Evolutionary conservation across 2,888 invertebrate species (phyloP), one percentile per base, ranked within the genome.

Genomic region (Chrysolina haemoptera): DNA sequence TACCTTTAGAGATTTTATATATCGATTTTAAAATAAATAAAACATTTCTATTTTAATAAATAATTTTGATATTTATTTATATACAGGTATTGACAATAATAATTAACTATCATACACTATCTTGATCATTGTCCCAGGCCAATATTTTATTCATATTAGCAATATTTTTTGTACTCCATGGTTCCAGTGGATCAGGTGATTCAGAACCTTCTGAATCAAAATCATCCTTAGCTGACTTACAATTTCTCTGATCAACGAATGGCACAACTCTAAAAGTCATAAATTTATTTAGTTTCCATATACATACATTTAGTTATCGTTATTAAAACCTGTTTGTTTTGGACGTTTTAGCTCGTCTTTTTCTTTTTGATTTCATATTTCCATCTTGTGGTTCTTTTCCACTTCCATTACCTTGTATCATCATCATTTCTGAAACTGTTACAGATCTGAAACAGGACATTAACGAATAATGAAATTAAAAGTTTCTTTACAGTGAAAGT

Each of bases 121-220:
- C 89, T 79, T 89, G 88, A 77, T 89, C 88, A 79, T 90, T 88
- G 84, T 91, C 90, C 92, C 91, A 92, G 43, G 92, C 92, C 77
- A 93, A 89, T 83, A 94, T 91, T 81, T 91, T 91, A 87, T 93
- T 94, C 89, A 94, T 94, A 86, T 92, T 92, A 74, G 92, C 90
- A 80, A 94, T 91, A 80, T 90, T 91, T 78, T 91, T 90, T 55
- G 92, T 93, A 86, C 93, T 94, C 94, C 94, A 94, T 0, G 94
- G 92, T 83, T 94, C 93, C 75, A 94, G 86, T 6, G 93, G 93
- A 88, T 93, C 93, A 4, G 91, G 90, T 9, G 90, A 90, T 67
- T 88, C 86, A 9, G 82, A 77, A 62, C 79, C 82, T 35, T 86
- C 85, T 0, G 85, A 84, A 74, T 85, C 81, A 10, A 76, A 43